Evolutionary conservation across 2,797 vertebrate species (phyloP).

Genomic region (Acanthiza pusilla): DNA sequence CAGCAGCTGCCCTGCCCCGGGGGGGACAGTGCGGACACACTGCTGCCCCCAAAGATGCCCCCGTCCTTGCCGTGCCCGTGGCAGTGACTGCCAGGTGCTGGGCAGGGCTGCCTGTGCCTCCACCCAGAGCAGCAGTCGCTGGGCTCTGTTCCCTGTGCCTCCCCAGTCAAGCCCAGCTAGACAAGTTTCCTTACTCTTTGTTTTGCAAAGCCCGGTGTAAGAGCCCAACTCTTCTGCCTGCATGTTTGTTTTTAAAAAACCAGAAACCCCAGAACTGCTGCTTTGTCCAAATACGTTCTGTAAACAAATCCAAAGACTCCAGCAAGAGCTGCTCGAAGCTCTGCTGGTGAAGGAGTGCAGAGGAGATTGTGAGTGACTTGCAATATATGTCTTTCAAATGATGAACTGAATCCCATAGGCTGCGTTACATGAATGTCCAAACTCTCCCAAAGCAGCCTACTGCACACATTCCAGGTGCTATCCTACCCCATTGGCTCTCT

Average conservation of each 20-base stretch:
- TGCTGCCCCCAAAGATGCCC: background rate
- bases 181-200: background rate
- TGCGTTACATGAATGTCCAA: background rate
- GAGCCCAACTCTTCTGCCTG: background rate
- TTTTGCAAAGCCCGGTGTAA: background rate
- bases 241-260: background rate
- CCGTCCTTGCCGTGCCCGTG: background rate
- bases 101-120: background rate
- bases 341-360: background rate
- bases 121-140: background rate
- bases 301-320: background rate
- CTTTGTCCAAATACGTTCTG: background rate
- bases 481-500: background rate
- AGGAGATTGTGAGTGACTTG: background rate
- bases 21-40: background rate
- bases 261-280: background rate
- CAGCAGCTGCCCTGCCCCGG: constrained; percentile 28
- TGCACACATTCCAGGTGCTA: background rate
- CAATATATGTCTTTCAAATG: background rate
- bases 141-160: background rate
- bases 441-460: background rate
- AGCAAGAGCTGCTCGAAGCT: background rate
- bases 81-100: rapidly evolving
- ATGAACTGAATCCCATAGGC: background rate
- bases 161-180: background rate